phyloP scores from a whole-genome alignment of 2,888 invertebrate species.

The Nymphalis urticae region DNA sequence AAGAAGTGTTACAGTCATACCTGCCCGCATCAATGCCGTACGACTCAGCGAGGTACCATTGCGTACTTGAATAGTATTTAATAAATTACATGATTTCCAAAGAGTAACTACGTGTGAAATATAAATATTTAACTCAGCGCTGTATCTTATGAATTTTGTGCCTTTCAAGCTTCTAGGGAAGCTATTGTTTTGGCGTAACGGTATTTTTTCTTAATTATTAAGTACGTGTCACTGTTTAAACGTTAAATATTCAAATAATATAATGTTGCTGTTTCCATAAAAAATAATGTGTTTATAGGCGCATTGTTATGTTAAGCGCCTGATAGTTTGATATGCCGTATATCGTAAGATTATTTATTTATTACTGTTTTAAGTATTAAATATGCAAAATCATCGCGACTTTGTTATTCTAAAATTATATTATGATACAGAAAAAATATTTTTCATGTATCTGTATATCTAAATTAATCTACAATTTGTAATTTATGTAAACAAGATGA shows the following conservation, averaged over 20 bases:
- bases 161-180: constrained; percentile 71
- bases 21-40: neutral
- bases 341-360: constrained; percentile 33
- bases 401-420: neutral
- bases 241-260: constrained; percentile 31
- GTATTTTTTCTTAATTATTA: constrained; percentile 31
- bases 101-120: constrained; percentile 37
- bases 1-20: neutral
- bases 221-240: constrained; percentile 21
- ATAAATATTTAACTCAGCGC: constrained; percentile 53
- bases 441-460: neutral
- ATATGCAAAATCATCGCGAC: constrained; percentile 3
- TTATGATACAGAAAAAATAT: neutral
- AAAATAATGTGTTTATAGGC: constrained; percentile 4
- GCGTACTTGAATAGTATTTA: constrained; percentile 23
- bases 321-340: constrained; percentile 28
- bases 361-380: constrained; percentile 29
- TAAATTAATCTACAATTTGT: neutral
- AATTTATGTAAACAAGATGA: neutral
- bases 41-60: constrained; percentile 10
- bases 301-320: constrained; percentile 29
- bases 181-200: constrained; percentile 62
- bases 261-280: constrained; percentile 29
- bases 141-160: constrained; percentile 79
- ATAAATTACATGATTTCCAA: constrained; percentile 34